Base-by-base conservation (phyloP, 2,113 vertebrate genomes). In the Paratilapia polleni region DNA sequence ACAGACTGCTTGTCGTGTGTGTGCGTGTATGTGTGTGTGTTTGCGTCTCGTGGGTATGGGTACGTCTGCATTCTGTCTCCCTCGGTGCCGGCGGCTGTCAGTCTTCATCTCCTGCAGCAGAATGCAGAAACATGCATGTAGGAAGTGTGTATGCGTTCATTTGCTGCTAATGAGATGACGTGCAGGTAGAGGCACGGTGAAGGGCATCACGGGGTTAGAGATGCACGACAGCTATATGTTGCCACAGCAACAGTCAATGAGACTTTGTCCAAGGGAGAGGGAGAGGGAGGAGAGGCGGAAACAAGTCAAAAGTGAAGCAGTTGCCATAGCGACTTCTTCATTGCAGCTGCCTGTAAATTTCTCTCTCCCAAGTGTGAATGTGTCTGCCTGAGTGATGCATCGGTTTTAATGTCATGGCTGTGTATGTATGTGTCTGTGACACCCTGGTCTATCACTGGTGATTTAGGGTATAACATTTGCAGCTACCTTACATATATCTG, bases 241-340 rank as follows among this genome's bases (percentile, higher is more conserved):
- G 89, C 92, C 85, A 89, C 87, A 74, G 95, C 89, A 95, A 95
- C 95, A 94, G 93, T 93, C 91, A 94, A 91, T 87, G 92, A 88
- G 88, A 89, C 89, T 83, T 83, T 80, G 88, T 90, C 87, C 85
- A 85, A 24, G 78, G 92, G 90, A 93, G 86, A 88, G 92, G 77
- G 85, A 58, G 78, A 76, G 56, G 17, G 79, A 74, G 78, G 81
- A 56, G 63, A 76, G 84, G 78, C 60, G 83, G 86, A 82, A 85
- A 83, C 59, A 85, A 92, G 93, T 90, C 68, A 80, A 92, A 31
- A 94, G 87, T 91, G 90, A 94, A 91, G 91, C 95, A 95, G 95
- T 96, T 96, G 94, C 94, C 93, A 94, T 95, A 88, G 93, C 47
- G 81, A 96, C 91, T 78, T 54, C 68, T 87, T 84, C 87, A 87